These are phyloP conservation scores for Tenodera sinensis DNA, from an alignment of 2,888 invertebrate genomes.

Conservation along the genomic window DNA sequence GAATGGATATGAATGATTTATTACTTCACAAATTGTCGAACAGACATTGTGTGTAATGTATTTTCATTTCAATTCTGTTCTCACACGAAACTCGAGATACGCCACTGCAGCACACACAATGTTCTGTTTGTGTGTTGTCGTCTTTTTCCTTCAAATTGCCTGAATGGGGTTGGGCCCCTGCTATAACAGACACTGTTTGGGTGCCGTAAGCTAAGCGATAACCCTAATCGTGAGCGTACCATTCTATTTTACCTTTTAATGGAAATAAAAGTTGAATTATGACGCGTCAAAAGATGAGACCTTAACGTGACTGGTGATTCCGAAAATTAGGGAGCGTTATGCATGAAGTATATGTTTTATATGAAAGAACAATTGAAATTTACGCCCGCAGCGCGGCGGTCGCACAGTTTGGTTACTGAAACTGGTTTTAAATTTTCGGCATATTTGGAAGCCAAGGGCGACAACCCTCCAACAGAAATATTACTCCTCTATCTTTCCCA, in stretches of 20 bases:
- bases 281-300: background rate
- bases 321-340: background rate
- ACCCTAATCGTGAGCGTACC: background rate
- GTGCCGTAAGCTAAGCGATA: background rate
- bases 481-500: background rate
- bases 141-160: background rate
- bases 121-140: background rate
- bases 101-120: background rate
- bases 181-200: background rate
- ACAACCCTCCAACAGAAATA: background rate
- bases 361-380: background rate
- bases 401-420: background rate
- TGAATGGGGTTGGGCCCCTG: background rate
- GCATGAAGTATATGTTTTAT: background rate
- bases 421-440: background rate
- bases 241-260: background rate
- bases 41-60: too few relatives aligned
- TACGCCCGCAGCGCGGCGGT: background rate
- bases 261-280: background rate
- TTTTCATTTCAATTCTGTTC: too few relatives aligned
- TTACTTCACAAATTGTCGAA: too few relatives aligned
- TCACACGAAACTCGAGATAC: too few relatives aligned
- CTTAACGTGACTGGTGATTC: background rate
- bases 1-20: too few relatives aligned
- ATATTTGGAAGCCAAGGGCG: background rate